A percentile compares a stretch with the other conserved stretches of the same genome.
Conservation (phyloP, 2,797 vertebrate species). For the Florisuga fusca region DNA sequence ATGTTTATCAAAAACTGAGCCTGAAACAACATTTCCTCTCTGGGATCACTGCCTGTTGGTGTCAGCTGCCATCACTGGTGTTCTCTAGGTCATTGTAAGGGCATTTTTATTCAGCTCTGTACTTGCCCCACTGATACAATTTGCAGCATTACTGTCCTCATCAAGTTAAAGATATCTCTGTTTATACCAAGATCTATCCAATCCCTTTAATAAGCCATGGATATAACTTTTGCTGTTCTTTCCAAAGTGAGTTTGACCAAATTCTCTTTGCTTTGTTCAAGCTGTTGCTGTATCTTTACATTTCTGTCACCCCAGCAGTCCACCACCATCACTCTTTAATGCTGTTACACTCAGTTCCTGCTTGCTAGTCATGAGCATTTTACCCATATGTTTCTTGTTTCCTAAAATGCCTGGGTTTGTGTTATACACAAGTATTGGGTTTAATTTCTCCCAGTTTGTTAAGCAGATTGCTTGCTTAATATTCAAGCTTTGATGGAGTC, state of each 20-base stretch:
- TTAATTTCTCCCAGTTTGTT: background rate
- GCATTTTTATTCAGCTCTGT: constrained; percentile 8
- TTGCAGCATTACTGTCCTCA: background rate
- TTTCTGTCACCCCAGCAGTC: background rate
- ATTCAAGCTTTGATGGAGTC: background rate
- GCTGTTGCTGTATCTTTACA: background rate
- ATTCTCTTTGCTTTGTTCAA: background rate
- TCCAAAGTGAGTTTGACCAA: background rate
- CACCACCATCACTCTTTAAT: background rate
- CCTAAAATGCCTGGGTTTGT: background rate
- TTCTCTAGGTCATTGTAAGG: background rate
- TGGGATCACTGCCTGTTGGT: background rate
- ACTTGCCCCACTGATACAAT: background rate
- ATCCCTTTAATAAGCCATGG: background rate
- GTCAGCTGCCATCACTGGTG: background rate
- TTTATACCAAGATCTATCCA: background rate
- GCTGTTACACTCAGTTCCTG: background rate
- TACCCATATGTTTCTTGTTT: background rate
- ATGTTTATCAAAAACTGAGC: background rate
- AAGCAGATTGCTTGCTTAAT: background rate
- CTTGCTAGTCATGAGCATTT: background rate
- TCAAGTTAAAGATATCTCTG: background rate
- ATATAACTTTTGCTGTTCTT: background rate
- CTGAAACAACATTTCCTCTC: background rate
- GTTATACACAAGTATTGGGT: background rate